phyloP scores from a whole-genome alignment of 2,797 vertebrate genomes.

The Neostethus bicornis region DNA sequence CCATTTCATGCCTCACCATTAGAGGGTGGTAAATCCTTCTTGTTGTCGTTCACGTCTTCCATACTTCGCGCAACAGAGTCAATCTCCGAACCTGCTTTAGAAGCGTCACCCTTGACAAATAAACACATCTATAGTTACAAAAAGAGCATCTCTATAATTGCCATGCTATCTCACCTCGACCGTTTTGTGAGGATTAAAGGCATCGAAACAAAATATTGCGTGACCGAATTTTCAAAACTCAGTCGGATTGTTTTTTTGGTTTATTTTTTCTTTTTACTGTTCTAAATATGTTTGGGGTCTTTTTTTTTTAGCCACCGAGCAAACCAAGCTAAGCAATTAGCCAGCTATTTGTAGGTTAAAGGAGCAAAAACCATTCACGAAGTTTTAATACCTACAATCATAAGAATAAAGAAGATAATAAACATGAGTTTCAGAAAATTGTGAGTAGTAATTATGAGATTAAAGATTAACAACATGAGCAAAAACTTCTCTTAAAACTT shows the following conservation, averaged over 20 bases:
- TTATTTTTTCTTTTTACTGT: too few species aligned
- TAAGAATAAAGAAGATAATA: too few species aligned
- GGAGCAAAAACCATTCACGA: too few species aligned
- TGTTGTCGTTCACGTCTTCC: conserved; percentile 88
- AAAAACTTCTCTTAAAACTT: too few species aligned
- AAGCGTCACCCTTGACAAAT: conserved; percentile 87
- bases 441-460: too few species aligned
- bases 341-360: too few species aligned
- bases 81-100: conserved; percentile 89
- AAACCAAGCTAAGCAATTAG: too few species aligned
- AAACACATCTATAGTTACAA: conserved; percentile 34
- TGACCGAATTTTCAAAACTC: background rate
- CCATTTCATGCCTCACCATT: conserved; percentile 80
- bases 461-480: too few species aligned
- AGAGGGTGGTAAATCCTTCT: conserved; percentile 86
- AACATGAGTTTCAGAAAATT: too few species aligned
- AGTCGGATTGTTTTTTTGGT: background rate
- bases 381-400: too few species aligned
- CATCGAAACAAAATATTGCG: background rate
- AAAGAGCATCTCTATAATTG: conserved; percentile 2
- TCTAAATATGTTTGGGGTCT: too few species aligned
- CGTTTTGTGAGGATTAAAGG: background rate
- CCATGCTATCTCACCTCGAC: background rate
- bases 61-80: conserved; percentile 85
- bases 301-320: background rate